phyloP scores from a whole-genome alignment of 1,140 invertebrate species.

The Drosophila funebris region DNA sequence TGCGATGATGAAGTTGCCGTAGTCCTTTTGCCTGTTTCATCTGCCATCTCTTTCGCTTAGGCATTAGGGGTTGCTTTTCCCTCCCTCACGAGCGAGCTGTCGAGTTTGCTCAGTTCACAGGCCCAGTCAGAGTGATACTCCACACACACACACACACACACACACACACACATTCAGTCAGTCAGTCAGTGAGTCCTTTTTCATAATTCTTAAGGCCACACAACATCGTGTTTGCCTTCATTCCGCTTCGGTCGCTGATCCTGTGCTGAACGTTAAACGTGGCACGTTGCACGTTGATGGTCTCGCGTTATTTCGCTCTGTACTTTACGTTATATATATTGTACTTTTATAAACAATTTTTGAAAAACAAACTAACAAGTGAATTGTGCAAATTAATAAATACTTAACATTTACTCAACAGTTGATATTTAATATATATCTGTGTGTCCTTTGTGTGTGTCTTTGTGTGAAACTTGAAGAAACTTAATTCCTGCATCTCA shows the following conservation, averaged over 20 bases:
- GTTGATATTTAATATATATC: neutral
- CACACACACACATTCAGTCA: neutral
- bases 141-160: slow-evolving; percentile 7
- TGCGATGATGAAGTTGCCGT: slow-evolving; percentile 63
- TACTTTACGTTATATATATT: neutral
- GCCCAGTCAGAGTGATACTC: slow-evolving; percentile 25
- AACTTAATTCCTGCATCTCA: neutral
- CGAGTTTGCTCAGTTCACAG: slow-evolving; percentile 53
- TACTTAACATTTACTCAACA: neutral
- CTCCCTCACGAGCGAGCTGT: slow-evolving; percentile 28
- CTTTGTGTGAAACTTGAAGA: neutral
- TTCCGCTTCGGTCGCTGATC: slow-evolving; percentile 78
- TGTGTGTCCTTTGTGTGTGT: neutral
- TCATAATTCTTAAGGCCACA: slow-evolving; percentile 78
- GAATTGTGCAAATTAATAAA: slow-evolving; percentile 6
- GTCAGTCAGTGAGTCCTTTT: slow-evolving; percentile 59
- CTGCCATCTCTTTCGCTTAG: slow-evolving; percentile 35
- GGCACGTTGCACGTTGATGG: slow-evolving; percentile 24
- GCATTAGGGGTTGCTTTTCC: slow-evolving; percentile 60
- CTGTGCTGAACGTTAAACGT: slow-evolving; percentile 62
- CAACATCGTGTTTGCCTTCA: slow-evolving; percentile 62
- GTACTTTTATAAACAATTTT: neutral
- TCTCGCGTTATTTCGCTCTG: slow-evolving; percentile 29
- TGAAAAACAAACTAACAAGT: slow-evolving; percentile 36
- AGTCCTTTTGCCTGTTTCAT: slow-evolving; percentile 61